These are phyloP conservation scores for Lutraria lutraria DNA, from an alignment of 2,888 invertebrate species.

Conservation along the genomic window DNA sequence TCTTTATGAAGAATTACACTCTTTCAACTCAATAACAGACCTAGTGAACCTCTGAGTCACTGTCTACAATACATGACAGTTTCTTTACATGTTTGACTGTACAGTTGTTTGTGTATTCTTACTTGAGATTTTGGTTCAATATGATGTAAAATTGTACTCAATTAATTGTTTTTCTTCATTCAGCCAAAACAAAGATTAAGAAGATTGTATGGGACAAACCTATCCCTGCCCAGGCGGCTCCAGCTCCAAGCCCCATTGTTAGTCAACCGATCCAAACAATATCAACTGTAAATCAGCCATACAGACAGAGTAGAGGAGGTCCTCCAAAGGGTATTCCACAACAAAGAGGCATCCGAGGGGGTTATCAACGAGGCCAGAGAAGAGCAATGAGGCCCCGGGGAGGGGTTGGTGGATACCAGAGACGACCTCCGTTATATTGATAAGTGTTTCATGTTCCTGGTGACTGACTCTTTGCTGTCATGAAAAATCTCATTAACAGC, in stretches of 20 bases:
- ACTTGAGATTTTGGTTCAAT: too few species aligned
- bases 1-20: too few species aligned
- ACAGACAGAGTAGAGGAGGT: constrained; percentile 43
- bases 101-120: too few species aligned
- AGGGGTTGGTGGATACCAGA: constrained; percentile 35
- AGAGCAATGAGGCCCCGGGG: constrained; percentile 56
- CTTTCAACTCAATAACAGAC: too few species aligned
- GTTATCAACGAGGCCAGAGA: constrained; percentile 57
- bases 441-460: not conserved
- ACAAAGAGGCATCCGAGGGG: constrained; percentile 60
- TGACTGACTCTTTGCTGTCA: too few species aligned
- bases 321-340: constrained; percentile 68
- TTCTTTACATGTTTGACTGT: too few species aligned
- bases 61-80: too few species aligned
- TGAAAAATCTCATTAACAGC: too few species aligned
- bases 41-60: too few species aligned
- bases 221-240: constrained; percentile 37
- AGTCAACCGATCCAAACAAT: constrained; percentile 54
- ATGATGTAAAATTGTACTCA: too few species aligned
- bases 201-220: constrained; percentile 79
- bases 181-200: constrained; percentile 79
- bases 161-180: not conserved
- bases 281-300: constrained; percentile 27
- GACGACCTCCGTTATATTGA: constrained; percentile 58
- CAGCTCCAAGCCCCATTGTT: constrained; percentile 30